These are phyloP conservation scores for Brachyistius frenatus DNA, from an alignment of 2,113 vertebrate genomes.

Conservation along the genomic window DNA sequence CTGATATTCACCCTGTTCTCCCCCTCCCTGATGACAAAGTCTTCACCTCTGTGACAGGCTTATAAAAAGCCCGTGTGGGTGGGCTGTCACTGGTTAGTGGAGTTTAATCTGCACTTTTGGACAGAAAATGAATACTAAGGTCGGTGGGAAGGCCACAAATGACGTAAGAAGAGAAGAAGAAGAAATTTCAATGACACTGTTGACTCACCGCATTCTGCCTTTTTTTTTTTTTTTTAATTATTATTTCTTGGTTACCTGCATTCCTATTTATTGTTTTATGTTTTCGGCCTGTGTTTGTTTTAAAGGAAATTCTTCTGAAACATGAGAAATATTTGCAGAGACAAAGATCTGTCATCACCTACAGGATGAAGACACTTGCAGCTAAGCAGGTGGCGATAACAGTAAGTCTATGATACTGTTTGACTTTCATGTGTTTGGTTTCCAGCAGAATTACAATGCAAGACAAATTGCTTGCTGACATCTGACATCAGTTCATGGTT, in stretches of 20 bases:
- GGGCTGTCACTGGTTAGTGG: slow-evolving; percentile 2
- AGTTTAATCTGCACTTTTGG: slow-evolving; percentile 2
- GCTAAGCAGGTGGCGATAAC: slow-evolving; percentile 70
- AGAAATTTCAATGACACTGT: not conserved
- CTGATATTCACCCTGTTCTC: slow-evolving; percentile 15
- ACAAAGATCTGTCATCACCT: slow-evolving; percentile 69
- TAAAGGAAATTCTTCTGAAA: slow-evolving; percentile 63
- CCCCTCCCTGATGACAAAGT: slow-evolving; percentile 2
- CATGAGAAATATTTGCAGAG: slow-evolving; percentile 64
- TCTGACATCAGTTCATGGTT: not conserved
- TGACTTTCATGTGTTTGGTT: not conserved
- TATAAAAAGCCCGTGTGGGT: slow-evolving; percentile 54
- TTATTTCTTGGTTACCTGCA: not conserved
- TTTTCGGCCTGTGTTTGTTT: not conserved
- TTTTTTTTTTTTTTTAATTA: not conserved
- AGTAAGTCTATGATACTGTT: slow-evolving; percentile 52
- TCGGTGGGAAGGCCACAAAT: slow-evolving; percentile 38
- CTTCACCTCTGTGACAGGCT: slow-evolving; percentile 30
- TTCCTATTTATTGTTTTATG: not conserved
- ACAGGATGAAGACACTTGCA: slow-evolving; percentile 74
- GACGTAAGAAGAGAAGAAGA: slow-evolving; percentile 59
- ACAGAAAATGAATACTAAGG: slow-evolving; percentile 9
- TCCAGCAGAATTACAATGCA: not conserved
- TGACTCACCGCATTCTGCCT: not conserved
- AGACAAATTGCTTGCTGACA: not conserved